Evolutionary conservation across 2,888 invertebrate species (phyloP).

Genomic region (Drosophila engyochracea): DNA sequence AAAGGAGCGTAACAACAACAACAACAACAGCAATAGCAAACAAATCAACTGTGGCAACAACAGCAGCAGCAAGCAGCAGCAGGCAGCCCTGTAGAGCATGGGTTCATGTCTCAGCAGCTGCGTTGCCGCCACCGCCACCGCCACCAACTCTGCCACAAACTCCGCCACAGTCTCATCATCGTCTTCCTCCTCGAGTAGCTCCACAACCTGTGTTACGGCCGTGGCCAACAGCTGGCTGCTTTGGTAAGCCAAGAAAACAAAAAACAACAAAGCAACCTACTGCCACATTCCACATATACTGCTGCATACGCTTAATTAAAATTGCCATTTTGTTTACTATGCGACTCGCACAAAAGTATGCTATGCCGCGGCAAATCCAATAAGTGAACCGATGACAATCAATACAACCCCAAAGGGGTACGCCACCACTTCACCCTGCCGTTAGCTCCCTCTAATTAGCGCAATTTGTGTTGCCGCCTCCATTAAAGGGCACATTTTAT

Average conservation of each 20-base stretch:
- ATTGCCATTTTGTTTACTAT: constrained; percentile 64
- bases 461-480: constrained; percentile 29
- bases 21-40: constrained; percentile 14
- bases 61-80: constrained; percentile 17
- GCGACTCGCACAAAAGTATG: constrained; percentile 49
- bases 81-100: constrained; percentile 57
- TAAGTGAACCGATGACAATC: constrained; percentile 59
- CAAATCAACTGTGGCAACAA: constrained; percentile 43
- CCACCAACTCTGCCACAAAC: constrained; percentile 43
- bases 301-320: constrained; percentile 64
- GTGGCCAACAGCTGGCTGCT: constrained; percentile 59
- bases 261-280: neutral
- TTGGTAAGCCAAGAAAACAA: constrained; percentile 58
- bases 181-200: constrained; percentile 58
- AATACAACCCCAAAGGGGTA: constrained; percentile 51
- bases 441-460: constrained; percentile 43
- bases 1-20: constrained; percentile 21
- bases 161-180: constrained; percentile 59
- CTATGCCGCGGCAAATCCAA: constrained; percentile 62
- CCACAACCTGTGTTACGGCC: constrained; percentile 42
- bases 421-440: neutral
- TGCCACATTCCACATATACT: neutral
- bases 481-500: constrained; percentile 38
- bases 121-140: constrained; percentile 42
- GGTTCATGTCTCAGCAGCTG: constrained; percentile 77